These are phyloP conservation scores for Neotoxoptera formosana DNA, from an alignment of 1,140 invertebrate species.

Conservation along the genomic window DNA sequence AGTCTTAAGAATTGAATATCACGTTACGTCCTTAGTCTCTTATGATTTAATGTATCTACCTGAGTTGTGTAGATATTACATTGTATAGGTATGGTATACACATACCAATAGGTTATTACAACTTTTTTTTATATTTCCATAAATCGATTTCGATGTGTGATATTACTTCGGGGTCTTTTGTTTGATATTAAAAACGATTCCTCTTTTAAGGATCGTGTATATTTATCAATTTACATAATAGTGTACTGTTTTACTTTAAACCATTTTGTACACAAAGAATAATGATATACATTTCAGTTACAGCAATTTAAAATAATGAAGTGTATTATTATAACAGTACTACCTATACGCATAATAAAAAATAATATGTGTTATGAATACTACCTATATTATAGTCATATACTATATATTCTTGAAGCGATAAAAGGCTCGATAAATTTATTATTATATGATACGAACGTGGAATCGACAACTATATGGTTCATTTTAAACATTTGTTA, in stretches of 20 bases:
- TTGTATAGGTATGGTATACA: neutral
- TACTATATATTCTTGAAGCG: neutral
- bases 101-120: neutral
- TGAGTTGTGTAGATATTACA: neutral
- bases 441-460: neutral
- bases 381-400: neutral
- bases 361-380: neutral
- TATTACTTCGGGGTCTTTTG: neutral
- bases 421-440: neutral
- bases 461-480: neutral
- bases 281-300: conserved; percentile 8
- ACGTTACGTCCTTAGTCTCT: neutral
- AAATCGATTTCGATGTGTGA: conserved; percentile 2
- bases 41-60: neutral
- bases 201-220: neutral
- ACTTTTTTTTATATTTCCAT: neutral
- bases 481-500: neutral
- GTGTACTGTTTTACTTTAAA: neutral
- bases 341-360: neutral
- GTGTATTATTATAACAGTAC: conserved; percentile 7
- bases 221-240: conserved; percentile 32
- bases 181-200: conserved; percentile 31
- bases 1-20: neutral
- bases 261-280: neutral
- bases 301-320: neutral